These are phyloP conservation scores for Drosophila insularis DNA, from an alignment of 1,140 invertebrate species.

Conservation along the genomic window DNA sequence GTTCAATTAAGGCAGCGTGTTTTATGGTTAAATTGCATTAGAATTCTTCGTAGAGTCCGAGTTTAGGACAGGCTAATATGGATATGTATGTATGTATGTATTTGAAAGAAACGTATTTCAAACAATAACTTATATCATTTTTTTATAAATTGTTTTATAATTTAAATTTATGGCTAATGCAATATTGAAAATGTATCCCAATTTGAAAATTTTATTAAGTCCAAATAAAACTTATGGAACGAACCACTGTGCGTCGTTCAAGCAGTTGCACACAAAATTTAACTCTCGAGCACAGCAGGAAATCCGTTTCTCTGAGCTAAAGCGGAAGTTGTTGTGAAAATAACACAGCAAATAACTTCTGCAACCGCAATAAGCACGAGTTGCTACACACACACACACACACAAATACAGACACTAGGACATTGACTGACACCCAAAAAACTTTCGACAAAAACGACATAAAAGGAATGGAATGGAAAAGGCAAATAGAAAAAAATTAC, in stretches of 20 bases:
- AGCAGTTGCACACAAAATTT: conserved; percentile 74
- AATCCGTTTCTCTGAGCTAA: conserved; percentile 65
- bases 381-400: conserved; percentile 28
- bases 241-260: not conserved
- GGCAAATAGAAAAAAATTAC: conserved; percentile 4
- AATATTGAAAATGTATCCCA: too few species aligned
- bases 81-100: too few species aligned
- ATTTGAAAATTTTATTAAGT: too few species aligned
- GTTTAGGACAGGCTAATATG: too few species aligned
- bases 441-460: not conserved
- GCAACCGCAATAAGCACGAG: conserved; percentile 72
- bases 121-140: too few species aligned
- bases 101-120: too few species aligned
- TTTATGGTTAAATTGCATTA: too few species aligned
- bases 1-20: too few species aligned
- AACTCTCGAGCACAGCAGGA: conserved; percentile 57
- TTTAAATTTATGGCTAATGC: too few species aligned
- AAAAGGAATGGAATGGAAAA: not conserved
- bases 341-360: conserved; percentile 81
- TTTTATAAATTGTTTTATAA: too few species aligned
- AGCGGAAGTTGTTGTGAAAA: conserved; percentile 78
- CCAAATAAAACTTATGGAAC: too few species aligned
- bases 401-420: conserved; percentile 2
- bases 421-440: conserved; percentile 6
- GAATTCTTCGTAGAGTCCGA: too few species aligned